Evolutionary conservation across 2,888 invertebrate genomes (phyloP), one percentile per base, ranked within the genome.

Genomic region (Dryadula phaetusa): DNA sequence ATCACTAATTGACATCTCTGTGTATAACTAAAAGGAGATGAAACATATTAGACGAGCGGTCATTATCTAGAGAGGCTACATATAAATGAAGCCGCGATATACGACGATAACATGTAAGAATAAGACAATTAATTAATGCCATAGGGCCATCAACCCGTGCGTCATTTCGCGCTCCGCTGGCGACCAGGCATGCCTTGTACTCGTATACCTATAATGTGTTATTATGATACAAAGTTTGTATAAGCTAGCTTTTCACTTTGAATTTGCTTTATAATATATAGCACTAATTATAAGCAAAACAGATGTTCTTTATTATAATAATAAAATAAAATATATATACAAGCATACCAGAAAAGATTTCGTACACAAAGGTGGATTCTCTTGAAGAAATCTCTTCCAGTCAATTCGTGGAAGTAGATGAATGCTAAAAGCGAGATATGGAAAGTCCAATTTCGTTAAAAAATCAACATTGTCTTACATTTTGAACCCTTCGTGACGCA

Each of bases 111-210:
- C 46, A 68, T 70, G 68, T 63, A 62, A 66, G 69, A 72, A 68
- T 63, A 62, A 66, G 69, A 72, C 70, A 74, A 74, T 72, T 74
- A 72, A 75, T 75, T 74, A 72, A 68, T 72, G 65, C 67, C 72
- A 73, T 72, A 73, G 67, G 70, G 74, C 70, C 74, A 73, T 72
- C 72, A 70, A 66, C 74, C 70, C 72, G 66, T 64, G 71, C 62
- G 74, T 74, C 73, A 72, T 70, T 74, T 74, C 69, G 66, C 76
- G 74, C 66, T 70, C 62, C 62, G 74, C 67, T 68, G 75, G 25
- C 70, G 66, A 46, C 63, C 62, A 70, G 76, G 71, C 67, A 76
- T 71, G 76, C 72, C 69, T 66, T 54, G 3, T 4, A 6, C 28
- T 4, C 3, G 18, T 52, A 46, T 46, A 62, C 32, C 61, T 61